These are phyloP conservation scores for Baronia brevicornis DNA, from an alignment of 2,888 invertebrate species.

Conservation along the genomic window DNA sequence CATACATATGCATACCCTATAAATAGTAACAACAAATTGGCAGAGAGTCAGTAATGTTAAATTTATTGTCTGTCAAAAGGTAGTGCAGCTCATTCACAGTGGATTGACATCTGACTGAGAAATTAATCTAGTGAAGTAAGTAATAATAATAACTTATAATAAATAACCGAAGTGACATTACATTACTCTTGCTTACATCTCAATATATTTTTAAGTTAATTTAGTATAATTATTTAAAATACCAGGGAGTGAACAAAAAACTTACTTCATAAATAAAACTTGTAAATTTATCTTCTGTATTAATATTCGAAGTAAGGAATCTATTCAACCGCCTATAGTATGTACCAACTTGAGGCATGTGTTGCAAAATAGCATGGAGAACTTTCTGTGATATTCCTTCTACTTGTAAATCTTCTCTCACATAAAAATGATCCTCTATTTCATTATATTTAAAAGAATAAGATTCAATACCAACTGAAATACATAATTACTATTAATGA, in stretches of 20 bases:
- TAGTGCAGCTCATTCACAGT: no score
- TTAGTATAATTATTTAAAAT: not conserved
- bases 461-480: constrained; percentile 76
- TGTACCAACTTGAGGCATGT: constrained; percentile 53
- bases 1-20: no score
- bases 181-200: no score
- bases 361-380: constrained; percentile 48
- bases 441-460: constrained; percentile 64
- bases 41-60: no score
- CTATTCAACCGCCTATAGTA: constrained; percentile 57
- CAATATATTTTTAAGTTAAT: constrained; percentile 1
- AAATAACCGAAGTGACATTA: no score
- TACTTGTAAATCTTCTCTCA: constrained; percentile 59
- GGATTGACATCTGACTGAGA: no score
- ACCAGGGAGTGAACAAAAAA: not conserved
- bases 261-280: constrained; percentile 65
- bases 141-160: no score
- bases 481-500: constrained; percentile 9
- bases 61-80: no score
- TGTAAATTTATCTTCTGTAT: constrained; percentile 48
- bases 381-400: constrained; percentile 62
- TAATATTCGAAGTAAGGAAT: constrained; percentile 53
- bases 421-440: constrained; percentile 53
- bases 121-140: no score
- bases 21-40: constrained; percentile 1